phyloP scores from a whole-genome alignment of 2,888 invertebrate species.

The Agrilus mali region DNA sequence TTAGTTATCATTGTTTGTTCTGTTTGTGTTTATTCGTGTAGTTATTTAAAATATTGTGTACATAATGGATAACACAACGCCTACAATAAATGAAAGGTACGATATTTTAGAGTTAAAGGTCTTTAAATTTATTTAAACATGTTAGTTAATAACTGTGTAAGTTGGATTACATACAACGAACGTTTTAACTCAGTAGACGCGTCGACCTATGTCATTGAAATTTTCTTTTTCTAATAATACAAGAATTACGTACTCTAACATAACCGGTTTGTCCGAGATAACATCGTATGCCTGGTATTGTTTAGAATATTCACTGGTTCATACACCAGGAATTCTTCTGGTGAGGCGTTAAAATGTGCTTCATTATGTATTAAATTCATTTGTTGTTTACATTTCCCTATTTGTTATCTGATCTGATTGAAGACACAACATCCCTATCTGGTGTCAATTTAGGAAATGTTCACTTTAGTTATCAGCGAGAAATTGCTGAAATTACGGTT shows the following conservation, averaged over 20 bases:
- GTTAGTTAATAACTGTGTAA: constrained; percentile 1
- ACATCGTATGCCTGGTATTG: constrained; percentile 12
- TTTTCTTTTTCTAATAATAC: constrained; percentile 15
- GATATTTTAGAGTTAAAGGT: background rate
- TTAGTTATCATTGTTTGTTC: constrained; percentile 20
- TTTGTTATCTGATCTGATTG: no score
- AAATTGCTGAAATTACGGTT: no score
- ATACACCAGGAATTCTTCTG: background rate
- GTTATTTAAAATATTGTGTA: constrained; percentile 21
- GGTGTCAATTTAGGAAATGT: no score
- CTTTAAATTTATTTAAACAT: background rate
- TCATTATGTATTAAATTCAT: background rate
- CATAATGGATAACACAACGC: constrained; percentile 27
- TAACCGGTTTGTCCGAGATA: constrained; percentile 17
- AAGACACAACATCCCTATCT: no score
- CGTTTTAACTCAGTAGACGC: background rate
- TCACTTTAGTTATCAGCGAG: no score
- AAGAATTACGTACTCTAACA: constrained; percentile 13
- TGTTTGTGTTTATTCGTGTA: constrained; percentile 12
- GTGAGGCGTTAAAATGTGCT: background rate
- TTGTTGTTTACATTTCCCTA: constrained; percentile 1
- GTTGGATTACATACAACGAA: background rate
- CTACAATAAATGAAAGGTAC: constrained; percentile 3
- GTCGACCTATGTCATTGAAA: constrained; percentile 18
- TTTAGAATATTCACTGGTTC: constrained; percentile 3